Evolutionary conservation across 2,113 vertebrate genomes (phyloP).

Genomic region (Ia io): DNA sequence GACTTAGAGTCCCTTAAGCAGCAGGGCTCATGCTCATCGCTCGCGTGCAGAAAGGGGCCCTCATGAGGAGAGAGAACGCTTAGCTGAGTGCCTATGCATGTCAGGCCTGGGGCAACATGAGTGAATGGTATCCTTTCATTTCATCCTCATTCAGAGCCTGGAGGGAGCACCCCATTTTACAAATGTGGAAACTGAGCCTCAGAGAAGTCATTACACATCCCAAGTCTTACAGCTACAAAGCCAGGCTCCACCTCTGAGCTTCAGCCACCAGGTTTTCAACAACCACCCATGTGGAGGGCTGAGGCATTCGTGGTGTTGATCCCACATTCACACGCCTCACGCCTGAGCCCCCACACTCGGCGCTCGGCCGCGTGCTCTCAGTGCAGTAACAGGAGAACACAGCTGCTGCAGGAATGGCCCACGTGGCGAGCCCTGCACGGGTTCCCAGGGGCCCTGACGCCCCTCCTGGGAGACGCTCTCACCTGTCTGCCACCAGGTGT

Average conservation of each 20-base stretch:
- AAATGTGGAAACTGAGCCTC: background rate
- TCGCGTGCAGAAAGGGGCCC: background rate
- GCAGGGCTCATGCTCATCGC: background rate
- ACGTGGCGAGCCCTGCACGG: fast-evolving
- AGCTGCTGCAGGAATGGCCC: background rate
- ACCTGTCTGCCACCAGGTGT: conserved; percentile 99
- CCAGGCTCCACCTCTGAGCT: background rate
- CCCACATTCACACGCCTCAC: background rate
- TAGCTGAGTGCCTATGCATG: too few relatives aligned
- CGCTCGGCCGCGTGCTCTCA: background rate
- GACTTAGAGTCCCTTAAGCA: background rate
- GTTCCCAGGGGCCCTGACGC: background rate
- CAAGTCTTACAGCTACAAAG: background rate
- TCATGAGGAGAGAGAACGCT: background rate
- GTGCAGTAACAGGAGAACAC: background rate
- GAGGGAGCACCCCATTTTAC: background rate
- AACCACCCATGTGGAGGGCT: background rate
- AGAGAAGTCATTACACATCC: background rate
- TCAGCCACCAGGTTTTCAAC: background rate
- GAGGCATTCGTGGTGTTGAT: background rate
- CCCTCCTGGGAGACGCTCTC: conserved; percentile 25
- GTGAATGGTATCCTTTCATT: too few relatives aligned
- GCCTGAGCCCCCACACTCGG: background rate
- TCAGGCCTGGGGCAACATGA: background rate
- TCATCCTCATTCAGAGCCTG: background rate